phyloP scores from a whole-genome alignment of 2,888 invertebrate species.

The Resseliella maxima region DNA sequence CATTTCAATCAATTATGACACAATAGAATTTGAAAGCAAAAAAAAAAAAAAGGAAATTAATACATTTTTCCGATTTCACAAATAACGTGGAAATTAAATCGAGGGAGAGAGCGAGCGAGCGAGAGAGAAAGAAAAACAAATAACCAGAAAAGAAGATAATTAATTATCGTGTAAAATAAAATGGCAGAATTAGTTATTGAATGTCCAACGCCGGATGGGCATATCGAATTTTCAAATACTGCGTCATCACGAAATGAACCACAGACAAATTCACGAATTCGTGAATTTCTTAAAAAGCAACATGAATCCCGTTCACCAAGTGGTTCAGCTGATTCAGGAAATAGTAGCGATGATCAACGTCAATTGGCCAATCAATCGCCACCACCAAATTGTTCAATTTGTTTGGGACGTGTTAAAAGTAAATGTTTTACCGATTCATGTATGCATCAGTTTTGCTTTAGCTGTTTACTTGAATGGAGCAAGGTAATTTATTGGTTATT shows the following conservation, averaged over 20 bases:
- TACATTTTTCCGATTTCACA: no score
- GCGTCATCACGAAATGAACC: not conserved
- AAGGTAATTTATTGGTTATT: slow-evolving; percentile 70
- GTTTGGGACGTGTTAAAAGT: slow-evolving; percentile 85
- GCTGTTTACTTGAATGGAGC: slow-evolving; percentile 93
- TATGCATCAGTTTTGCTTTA: slow-evolving; percentile 93
- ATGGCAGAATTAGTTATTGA: slow-evolving; percentile 58
- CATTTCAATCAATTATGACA: no score
- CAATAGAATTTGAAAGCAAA: no score
- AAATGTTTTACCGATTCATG: slow-evolving; percentile 94
- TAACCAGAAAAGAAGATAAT: not conserved
- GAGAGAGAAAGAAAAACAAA: slow-evolving; percentile 1
- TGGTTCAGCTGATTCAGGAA: not conserved
- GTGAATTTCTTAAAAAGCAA: slow-evolving; percentile 51
- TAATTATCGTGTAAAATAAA: no score
- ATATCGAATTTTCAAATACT: not conserved
- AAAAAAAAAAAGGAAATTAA: no score
- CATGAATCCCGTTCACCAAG: not conserved
- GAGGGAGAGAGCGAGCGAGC: no score
- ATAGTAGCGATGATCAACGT: slow-evolving; percentile 64
- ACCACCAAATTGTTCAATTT: slow-evolving; percentile 92
- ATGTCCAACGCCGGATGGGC: slow-evolving; percentile 60
- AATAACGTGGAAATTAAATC: no score
- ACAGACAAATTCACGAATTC: slow-evolving; percentile 32
- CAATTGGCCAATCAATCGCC: slow-evolving; percentile 70